Percentiles rank a stretch among this genome's conserved stretches.
phyloP scores from a whole-genome alignment of 1,140 invertebrate species.

The Battus philenor region DNA sequence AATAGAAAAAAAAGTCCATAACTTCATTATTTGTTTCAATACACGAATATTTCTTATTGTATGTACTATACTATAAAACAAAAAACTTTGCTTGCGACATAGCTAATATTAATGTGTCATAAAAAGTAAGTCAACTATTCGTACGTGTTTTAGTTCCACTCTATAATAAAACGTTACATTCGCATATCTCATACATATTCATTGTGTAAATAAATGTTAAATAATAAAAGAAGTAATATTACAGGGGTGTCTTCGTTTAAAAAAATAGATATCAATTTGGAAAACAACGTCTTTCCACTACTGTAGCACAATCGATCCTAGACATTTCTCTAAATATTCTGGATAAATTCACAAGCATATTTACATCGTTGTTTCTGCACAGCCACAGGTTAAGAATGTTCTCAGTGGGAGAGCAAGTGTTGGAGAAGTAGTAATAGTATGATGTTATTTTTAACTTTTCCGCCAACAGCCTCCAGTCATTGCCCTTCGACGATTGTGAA shows the following conservation, averaged over 20 bases:
- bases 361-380: slow-evolving; percentile 91
- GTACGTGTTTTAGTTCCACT: too few species aligned
- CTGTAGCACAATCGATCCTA: slow-evolving; percentile 90
- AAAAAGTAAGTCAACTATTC: too few species aligned
- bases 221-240: not conserved
- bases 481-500: slow-evolving; percentile 90
- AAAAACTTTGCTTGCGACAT: too few species aligned
- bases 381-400: slow-evolving; percentile 97
- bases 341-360: slow-evolving; percentile 87
- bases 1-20: too few species aligned
- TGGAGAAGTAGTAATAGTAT: slow-evolving; percentile 97
- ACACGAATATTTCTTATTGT: too few species aligned
- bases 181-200: too few species aligned
- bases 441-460: slow-evolving; percentile 93
- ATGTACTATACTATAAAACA: too few species aligned
- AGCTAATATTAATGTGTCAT: too few species aligned
- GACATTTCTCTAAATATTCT: slow-evolving; percentile 95
- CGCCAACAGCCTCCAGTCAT: slow-evolving; percentile 96
- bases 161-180: too few species aligned
- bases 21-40: too few species aligned
- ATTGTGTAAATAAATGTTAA: too few species aligned
- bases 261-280: slow-evolving; percentile 39
- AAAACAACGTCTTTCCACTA: slow-evolving; percentile 83
- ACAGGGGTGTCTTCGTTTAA: slow-evolving; percentile 7
- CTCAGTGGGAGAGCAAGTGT: slow-evolving; percentile 95